Conservation (phyloP, 2,888 invertebrate species). For the Sinopyrophorus schimmeli region DNA sequence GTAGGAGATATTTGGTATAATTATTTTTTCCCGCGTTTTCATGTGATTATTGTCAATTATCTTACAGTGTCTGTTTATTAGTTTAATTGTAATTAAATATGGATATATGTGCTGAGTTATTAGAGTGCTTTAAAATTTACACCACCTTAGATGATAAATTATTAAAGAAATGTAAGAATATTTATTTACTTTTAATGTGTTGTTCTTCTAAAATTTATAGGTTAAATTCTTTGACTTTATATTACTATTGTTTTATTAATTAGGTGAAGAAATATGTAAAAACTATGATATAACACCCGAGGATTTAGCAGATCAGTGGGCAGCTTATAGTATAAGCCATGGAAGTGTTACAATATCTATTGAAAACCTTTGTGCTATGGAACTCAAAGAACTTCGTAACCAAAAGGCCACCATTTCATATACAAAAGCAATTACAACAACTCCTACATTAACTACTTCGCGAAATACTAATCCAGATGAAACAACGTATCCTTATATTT, state of each 20-base stretch:
- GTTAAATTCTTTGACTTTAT: conserved; percentile 2
- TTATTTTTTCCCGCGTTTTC: conserved; percentile 16
- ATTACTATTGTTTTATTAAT: conserved; percentile 27
- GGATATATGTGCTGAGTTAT: conserved; percentile 31
- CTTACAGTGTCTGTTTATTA: too few relatives aligned
- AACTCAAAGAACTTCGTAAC: too few relatives aligned
- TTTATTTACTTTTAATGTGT: not conserved
- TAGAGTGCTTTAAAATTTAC: conserved; percentile 41
- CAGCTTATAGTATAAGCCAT: conserved; percentile 72
- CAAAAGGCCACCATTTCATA: too few relatives aligned
- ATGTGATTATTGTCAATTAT: too few relatives aligned
- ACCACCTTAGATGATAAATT: conserved; percentile 57
- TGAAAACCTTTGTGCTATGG: conserved; percentile 64
- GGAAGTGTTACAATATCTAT: conserved; percentile 63
- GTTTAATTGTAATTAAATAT: conserved; percentile 9
- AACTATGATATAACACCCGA: conserved; percentile 67
- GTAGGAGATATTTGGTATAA: too few relatives aligned
- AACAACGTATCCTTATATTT: too few relatives aligned
- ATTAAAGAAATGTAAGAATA: conserved; percentile 62
- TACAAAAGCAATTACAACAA: too few relatives aligned
- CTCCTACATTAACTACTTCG: too few relatives aligned
- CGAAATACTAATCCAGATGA: too few relatives aligned
- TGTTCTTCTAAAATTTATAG: conserved; percentile 2
- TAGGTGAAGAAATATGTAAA: conserved; percentile 67
- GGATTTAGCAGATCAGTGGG: conserved; percentile 77